Evolutionary conservation across 2,888 invertebrate genomes (phyloP), one percentile per base, ranked within the genome.

Genomic region (Noctuana brunneofusca): DNA sequence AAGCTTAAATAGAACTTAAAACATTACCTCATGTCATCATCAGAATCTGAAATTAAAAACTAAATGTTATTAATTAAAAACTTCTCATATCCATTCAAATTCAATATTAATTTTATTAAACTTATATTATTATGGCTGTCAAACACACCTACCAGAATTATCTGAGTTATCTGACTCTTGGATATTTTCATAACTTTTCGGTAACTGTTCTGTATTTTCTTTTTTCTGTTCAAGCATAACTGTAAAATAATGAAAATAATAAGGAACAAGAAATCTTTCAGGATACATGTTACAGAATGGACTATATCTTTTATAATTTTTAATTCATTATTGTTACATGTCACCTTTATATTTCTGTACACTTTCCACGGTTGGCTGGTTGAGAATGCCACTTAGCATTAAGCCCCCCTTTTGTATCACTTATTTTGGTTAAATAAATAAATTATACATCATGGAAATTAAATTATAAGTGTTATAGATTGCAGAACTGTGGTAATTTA

Each of bases 31-130:
- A 16, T 6, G 16, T 6, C 38, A 14, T 38, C 38, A 38, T 38
- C 38, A 0, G 38, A 38, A 38, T 38, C 38, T 38, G 38, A 38
- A 38, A 38, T 35, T 35, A 35, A 35, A 35, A 35, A 35, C n/a
- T 3, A 35, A 35, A n/a, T 35, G 30, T 30, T 30, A 30, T 30
- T 30, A 8, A 30, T 9, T 3, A 30, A 8, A 30, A 9, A 1
- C 8, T 30, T 30, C 11, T 11, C 30, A 30, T 35, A n/a, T 12
- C 4, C 1, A 35, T 35, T n/a, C n/a, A 35, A n/a, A n/a, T n/a
- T 8, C n/a, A 2, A 30, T 30, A 30, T 5, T 30, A 1, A 2
- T 11, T 30, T 30, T 30, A 30, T 11, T 35, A n/a, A n/a, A n/a
- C n/a, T n/a, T n/a, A n/a, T n/a, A n/a, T n/a, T n/a, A n/a, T n/a